Evolutionary conservation across 2,888 invertebrate genomes (phyloP).

Genomic region (Platycnemis pennipes): DNA sequence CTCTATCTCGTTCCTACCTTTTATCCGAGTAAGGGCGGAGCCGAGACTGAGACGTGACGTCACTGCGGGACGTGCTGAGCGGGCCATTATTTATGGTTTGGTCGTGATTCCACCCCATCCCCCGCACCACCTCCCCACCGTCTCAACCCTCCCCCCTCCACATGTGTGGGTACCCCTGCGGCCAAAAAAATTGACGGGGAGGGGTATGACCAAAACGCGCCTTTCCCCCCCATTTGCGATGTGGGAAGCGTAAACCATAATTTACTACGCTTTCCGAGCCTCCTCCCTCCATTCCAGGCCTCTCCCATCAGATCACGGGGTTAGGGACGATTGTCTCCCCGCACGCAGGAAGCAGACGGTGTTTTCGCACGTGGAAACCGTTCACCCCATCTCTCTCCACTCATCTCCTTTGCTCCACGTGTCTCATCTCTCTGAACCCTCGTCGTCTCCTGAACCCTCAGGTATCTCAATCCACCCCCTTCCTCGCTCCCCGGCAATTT

Average conservation of each 20-base stretch:
- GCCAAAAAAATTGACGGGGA: not conserved
- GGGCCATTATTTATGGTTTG: not conserved
- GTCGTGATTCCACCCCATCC: not conserved
- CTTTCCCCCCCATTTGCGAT: not conserved
- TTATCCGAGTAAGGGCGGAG: not conserved
- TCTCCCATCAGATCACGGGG: not conserved
- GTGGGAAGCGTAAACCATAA: constrained; percentile 36
- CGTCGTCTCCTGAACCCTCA: not conserved
- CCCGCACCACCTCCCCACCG: not conserved
- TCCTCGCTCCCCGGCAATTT: too few species aligned
- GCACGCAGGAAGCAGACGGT: not conserved
- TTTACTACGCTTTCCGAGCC: not conserved
- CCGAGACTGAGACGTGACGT: not conserved
- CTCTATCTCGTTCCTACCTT: not conserved
- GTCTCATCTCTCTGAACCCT: not conserved
- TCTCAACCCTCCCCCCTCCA: not conserved
- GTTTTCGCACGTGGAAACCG: not conserved
- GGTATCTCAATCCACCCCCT: not conserved
- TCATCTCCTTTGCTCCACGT: too few species aligned
- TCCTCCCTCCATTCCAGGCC: not conserved
- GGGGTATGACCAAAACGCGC: not conserved
- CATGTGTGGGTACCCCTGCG: not conserved
- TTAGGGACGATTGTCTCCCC: not conserved
- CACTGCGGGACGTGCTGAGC: not conserved
- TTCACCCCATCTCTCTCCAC: not conserved